These are phyloP conservation scores for Trissoscelio sp. DNA, from an alignment of 2,888 invertebrate genomes.

Conservation along the genomic window DNA sequence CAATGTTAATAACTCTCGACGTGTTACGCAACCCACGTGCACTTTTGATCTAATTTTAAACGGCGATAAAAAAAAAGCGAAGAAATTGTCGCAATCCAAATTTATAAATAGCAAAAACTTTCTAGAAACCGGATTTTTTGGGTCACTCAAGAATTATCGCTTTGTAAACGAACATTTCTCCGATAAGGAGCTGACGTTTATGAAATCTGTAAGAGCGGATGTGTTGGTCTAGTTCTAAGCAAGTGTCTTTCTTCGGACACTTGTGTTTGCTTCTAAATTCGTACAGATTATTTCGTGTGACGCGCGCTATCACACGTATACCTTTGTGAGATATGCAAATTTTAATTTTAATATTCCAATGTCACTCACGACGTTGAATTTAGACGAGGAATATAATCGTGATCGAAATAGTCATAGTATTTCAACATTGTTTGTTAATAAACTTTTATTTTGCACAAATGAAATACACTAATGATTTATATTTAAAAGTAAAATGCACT, in stretches of 20 bases:
- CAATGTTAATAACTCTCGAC: slow-evolving; percentile 30
- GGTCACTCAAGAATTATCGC: neutral
- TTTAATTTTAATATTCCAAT: slow-evolving; percentile 49
- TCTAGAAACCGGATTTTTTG: neutral
- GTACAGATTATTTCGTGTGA: slow-evolving; percentile 49
- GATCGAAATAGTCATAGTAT: too few species aligned
- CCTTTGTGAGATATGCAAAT: slow-evolving; percentile 57
- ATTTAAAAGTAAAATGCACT: too few species aligned
- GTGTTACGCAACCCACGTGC: slow-evolving; percentile 31
- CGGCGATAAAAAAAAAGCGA: neutral
- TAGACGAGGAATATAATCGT: neutral
- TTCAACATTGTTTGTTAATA: too few species aligned
- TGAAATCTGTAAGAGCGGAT: slow-evolving; percentile 1
- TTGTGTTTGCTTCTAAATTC: slow-evolving; percentile 50
- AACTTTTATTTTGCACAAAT: too few species aligned
- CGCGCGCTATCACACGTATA: slow-evolving; percentile 29
- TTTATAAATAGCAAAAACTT: slow-evolving; percentile 18
- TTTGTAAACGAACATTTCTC: neutral
- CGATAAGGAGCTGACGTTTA: neutral
- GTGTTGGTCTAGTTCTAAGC: slow-evolving; percentile 18
- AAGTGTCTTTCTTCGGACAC: slow-evolving; percentile 21
- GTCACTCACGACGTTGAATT: slow-evolving; percentile 43
- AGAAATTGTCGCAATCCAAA: slow-evolving; percentile 1
- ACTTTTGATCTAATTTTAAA: slow-evolving; percentile 44
- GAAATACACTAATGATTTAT: too few species aligned